Evolutionary conservation across 2,888 invertebrate species (phyloP).

Genomic region (Papilio demoleus): DNA sequence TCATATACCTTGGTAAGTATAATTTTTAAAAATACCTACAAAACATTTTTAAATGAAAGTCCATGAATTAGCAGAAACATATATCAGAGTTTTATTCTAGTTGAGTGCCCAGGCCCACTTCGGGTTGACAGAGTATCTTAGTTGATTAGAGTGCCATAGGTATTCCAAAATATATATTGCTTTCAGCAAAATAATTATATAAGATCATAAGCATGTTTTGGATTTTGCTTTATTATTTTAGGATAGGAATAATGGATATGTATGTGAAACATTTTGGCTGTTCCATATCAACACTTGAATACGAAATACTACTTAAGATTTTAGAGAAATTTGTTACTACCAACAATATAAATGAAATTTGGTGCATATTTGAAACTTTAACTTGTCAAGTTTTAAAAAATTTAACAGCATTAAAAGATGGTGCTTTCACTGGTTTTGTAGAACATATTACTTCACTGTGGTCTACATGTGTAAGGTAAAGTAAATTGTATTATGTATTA

Average conservation of each 20-base stretch:
- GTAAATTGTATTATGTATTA: too few species aligned
- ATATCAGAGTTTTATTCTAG: too few species aligned
- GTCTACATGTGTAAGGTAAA: constrained; percentile 74
- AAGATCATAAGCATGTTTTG: neutral
- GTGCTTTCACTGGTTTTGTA: constrained; percentile 26
- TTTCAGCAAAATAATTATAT: neutral
- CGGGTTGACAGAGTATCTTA: too few species aligned
- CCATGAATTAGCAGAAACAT: too few species aligned
- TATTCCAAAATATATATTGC: too few species aligned
- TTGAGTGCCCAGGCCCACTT: too few species aligned
- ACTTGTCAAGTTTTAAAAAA: constrained; percentile 54
- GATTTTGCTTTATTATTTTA: constrained; percentile 50
- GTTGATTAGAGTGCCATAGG: too few species aligned
- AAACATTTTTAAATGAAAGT: too few species aligned
- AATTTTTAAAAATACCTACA: constrained; percentile 20
- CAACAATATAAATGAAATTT: constrained; percentile 55
- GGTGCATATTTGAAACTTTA: constrained; percentile 58
- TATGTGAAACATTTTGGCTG: constrained; percentile 62
- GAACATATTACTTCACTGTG: constrained; percentile 55
- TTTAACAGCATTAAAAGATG: constrained; percentile 39
- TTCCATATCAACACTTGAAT: constrained; percentile 56
- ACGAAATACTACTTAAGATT: constrained; percentile 56
- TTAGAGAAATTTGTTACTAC: constrained; percentile 59
- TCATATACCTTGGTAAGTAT: constrained; percentile 67
- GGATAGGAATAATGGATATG: constrained; percentile 65